A percentile compares a stretch with the other conserved stretches of the same genome.
phyloP scores from a whole-genome alignment of 2,888 invertebrate species.

The Hirtodrosophila trivittata region DNA sequence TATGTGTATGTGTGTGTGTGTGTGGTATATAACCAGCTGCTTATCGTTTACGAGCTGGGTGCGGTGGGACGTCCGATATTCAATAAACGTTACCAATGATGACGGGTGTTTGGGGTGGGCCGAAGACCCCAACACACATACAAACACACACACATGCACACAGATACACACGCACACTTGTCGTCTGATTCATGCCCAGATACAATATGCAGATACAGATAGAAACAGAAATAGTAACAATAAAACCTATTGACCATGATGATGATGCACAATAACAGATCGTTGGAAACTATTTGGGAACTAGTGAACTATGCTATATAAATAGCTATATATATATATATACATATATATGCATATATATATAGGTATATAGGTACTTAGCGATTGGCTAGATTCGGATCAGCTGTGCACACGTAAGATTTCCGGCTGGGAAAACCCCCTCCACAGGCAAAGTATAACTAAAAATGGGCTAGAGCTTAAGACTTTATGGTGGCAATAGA shows the following conservation, averaged over 20 bases:
- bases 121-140: slow-evolving; percentile 21
- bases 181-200: slow-evolving; percentile 57
- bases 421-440: neutral
- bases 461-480: no score
- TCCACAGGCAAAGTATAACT: no score
- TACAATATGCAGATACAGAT: slow-evolving; percentile 26
- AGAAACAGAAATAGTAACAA: slow-evolving; percentile 8
- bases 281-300: slow-evolving; percentile 1
- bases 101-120: slow-evolving; percentile 29
- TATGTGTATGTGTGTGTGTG: slow-evolving; percentile 10
- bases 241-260: slow-evolving; percentile 65
- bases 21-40: slow-evolving; percentile 46
- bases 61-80: slow-evolving; percentile 56
- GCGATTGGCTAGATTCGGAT: no score
- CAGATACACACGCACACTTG: slow-evolving; percentile 19
- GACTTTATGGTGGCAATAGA: no score
- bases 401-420: slow-evolving; percentile 1
- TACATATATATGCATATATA: slow-evolving; percentile 6
- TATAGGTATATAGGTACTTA: slow-evolving; percentile 2
- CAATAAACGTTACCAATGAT: slow-evolving; percentile 61
- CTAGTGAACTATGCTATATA: neutral
- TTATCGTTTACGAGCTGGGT: slow-evolving; percentile 59
- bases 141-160: slow-evolving; percentile 6
- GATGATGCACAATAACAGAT: slow-evolving; percentile 65
- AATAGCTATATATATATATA: slow-evolving; percentile 3